Evolutionary conservation across 2,888 invertebrate species (phyloP).

Genomic region (Epicampocera succincta): DNA sequence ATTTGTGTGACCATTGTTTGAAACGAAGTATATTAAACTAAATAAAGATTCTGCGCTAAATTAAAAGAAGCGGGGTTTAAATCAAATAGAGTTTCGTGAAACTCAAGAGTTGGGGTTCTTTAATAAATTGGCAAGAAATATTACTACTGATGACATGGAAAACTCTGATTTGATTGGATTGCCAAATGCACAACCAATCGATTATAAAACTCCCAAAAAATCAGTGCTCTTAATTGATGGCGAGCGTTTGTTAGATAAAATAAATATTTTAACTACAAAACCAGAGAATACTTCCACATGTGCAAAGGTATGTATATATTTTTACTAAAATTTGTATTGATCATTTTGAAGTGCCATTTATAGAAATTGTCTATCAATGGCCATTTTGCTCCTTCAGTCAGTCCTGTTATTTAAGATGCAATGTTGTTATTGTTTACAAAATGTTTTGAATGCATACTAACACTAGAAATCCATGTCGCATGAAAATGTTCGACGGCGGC

Average conservation of each 20-base stretch:
- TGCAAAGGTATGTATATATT: constrained; percentile 76
- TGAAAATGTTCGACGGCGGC: too few species aligned
- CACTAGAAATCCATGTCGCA: background rate
- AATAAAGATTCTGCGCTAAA: background rate
- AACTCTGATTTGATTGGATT: constrained; percentile 42
- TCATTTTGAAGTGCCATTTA: background rate
- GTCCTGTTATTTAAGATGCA: constrained; percentile 36
- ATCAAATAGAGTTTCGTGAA: constrained; percentile 42
- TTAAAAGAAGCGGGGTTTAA: background rate
- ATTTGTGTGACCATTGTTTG: too few species aligned
- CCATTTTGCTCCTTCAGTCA: background rate
- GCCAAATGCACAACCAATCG: constrained; percentile 69
- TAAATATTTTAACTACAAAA: constrained; percentile 80
- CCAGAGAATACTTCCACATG: constrained; percentile 77
- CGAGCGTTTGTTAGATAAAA: constrained; percentile 80
- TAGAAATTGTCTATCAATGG: background rate
- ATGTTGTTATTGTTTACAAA: constrained; percentile 44
- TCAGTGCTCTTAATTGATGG: constrained; percentile 75
- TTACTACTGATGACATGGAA: constrained; percentile 47
- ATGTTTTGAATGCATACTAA: background rate
- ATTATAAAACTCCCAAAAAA: constrained; percentile 78
- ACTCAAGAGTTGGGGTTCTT: constrained; percentile 21
- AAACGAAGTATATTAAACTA: background rate
- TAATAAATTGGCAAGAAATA: constrained; percentile 28
- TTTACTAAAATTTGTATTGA: background rate